Conservation (phyloP, 1,140 invertebrate species). For the Heliconius eleuchia region DNA sequence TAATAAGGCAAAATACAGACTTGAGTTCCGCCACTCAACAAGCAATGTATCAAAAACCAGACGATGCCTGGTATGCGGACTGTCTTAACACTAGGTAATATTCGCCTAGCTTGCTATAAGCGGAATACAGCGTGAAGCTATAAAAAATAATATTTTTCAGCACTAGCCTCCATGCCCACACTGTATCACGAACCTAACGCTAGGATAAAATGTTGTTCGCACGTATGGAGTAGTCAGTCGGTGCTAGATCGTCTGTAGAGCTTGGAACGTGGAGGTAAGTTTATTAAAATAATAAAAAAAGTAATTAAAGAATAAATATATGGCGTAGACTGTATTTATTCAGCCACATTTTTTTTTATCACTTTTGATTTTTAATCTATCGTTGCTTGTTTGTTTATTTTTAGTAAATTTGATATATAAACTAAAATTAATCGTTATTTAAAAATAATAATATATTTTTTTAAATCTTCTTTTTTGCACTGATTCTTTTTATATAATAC, state of each 20-base stretch:
- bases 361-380: background rate
- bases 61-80: too few relatives aligned
- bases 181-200: slow-evolving; percentile 24
- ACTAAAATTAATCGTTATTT: too few relatives aligned
- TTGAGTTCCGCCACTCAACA: too few relatives aligned
- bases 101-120: too few relatives aligned
- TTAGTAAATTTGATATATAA: too few relatives aligned
- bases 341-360: background rate
- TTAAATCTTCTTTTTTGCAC: too few relatives aligned
- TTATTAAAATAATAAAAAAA: background rate
- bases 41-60: too few relatives aligned
- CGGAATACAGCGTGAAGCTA: background rate
- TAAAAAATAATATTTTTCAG: background rate
- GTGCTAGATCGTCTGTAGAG: slow-evolving; percentile 13
- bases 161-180: slow-evolving; percentile 8
- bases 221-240: slow-evolving; percentile 19
- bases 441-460: too few relatives aligned
- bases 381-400: background rate
- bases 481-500: too few relatives aligned
- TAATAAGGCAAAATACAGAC: too few relatives aligned
- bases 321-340: background rate
- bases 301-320: background rate
- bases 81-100: too few relatives aligned
- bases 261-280: slow-evolving; percentile 1
- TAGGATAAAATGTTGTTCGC: slow-evolving; percentile 27